Base-by-base conservation (phyloP, 2,888 invertebrate genomes). In the Merodon equestris region DNA sequence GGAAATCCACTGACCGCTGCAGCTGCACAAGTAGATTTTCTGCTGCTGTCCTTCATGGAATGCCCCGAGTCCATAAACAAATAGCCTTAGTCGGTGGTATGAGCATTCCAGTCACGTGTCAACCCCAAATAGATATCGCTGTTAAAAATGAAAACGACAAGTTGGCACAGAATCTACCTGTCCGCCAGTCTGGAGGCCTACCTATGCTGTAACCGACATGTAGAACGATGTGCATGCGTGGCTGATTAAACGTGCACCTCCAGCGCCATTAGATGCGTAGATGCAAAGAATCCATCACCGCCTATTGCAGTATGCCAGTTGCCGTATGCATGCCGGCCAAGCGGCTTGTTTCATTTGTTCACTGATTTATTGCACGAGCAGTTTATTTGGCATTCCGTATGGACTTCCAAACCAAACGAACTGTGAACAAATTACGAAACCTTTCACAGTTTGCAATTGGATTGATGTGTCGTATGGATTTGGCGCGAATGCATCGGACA, bases 111-210 rank as follows among this genome's bases (percentile, higher is more conserved):
- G 67, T 77, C 77, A 77, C 77, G 77, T 67, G 77, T 72, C 73
- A 67, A 53, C 73, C 73, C 57, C 77, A 77, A 72, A 77, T 73
- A 77, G 77, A 77, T 77, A 77, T 73, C 67, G 58, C 60, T 61
- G 76, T 67, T 77, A 60, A 57, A 72, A 67, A 67, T 57, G 73
- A 77, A 77, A 77, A 77, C 73, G 77, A 77, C 77, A 77, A 77
- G 77, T 77, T 77, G 63, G 61, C 72, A 42, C 56, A 71, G 71
- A 77, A 48, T 57, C 27, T 27, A 27, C 27, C 27, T 27, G 57
- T 40, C 19, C 54, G 34, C 17, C 42, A 36, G 18, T 40, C 38
- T 44, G 27, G 2, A 27, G 7, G 27, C 27, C 7, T 27, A 7
- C 27, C 27, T 7, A 27, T 2, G 27, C 27, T 27, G 7, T 27